A percentile compares a stretch with the other conserved stretches of the same genome.
These are phyloP conservation scores for Natator depressus DNA, from an alignment of 2,113 vertebrate genomes.

Conservation along the genomic window DNA sequence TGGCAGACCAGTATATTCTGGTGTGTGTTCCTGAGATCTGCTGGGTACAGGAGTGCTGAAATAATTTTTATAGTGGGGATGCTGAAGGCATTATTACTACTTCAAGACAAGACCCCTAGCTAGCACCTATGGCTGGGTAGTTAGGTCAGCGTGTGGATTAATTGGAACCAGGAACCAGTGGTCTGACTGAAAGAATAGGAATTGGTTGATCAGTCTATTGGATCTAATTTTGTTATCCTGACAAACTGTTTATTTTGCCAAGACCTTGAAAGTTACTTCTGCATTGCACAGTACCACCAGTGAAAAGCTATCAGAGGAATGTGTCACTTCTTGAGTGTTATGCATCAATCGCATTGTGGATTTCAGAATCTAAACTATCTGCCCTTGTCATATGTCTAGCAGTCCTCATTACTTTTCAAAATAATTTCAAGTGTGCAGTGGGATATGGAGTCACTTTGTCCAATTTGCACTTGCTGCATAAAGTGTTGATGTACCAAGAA, in stretches of 20 bases:
- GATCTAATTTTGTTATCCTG: background rate
- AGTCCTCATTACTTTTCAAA: constrained; percentile 45
- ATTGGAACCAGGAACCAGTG: background rate
- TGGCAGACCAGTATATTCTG: background rate
- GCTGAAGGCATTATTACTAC: too few species aligned
- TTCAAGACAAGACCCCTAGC: too few species aligned
- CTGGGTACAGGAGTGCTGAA: background rate
- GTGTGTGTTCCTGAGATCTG: background rate
- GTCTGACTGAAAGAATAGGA: background rate
- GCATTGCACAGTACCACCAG: background rate
- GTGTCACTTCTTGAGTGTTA: background rate
- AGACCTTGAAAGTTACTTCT: background rate
- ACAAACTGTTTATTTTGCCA: background rate
- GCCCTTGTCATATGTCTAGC: background rate
- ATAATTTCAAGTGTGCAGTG: background rate
- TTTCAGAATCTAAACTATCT: constrained; percentile 2
- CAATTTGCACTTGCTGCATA: constrained; percentile 16
- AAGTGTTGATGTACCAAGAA: background rate
- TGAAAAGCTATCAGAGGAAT: constrained; percentile 9
- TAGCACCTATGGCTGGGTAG: background rate
- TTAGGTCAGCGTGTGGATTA: constrained; percentile 16
- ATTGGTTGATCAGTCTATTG: background rate
- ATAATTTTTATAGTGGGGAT: too few species aligned
- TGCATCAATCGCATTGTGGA: background rate
- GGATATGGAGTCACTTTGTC: background rate